These are phyloP conservation scores for Neria commutata DNA, from an alignment of 2,888 invertebrate genomes.

Conservation along the genomic window DNA sequence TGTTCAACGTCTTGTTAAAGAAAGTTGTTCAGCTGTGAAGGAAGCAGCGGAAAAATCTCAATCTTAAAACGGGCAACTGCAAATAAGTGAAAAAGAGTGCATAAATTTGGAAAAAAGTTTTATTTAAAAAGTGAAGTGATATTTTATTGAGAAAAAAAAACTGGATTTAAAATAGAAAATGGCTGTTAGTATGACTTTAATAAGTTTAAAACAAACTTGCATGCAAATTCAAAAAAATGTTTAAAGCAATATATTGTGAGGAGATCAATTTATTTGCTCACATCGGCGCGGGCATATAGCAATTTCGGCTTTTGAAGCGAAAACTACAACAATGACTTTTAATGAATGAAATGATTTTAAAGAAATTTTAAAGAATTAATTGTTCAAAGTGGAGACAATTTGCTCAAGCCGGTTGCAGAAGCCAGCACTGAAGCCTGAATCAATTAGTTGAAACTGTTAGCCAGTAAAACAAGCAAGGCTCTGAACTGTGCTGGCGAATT, in stretches of 20 bases:
- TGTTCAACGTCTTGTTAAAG: slow-evolving; percentile 27
- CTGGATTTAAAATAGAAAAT: slow-evolving; percentile 5
- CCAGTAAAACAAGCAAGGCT: too few species aligned
- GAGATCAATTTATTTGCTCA: background rate
- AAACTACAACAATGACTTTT: too few species aligned
- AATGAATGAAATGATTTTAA: too few species aligned
- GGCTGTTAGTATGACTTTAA: slow-evolving; percentile 6
- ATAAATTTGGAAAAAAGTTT: slow-evolving; percentile 3
- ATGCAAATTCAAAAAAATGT: background rate
- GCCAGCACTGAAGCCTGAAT: too few species aligned
- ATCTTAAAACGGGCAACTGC: background rate
- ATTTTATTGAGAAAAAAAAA: background rate
- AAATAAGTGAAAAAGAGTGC: background rate
- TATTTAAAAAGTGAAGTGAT: background rate
- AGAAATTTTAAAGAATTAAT: too few species aligned
- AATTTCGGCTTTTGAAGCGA: too few species aligned
- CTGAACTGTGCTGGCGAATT: too few species aligned
- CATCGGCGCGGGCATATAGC: background rate
- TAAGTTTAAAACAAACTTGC: background rate
- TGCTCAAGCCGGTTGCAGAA: too few species aligned
- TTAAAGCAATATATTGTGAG: too few species aligned
- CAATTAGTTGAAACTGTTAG: too few species aligned
- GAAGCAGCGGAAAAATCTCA: background rate
- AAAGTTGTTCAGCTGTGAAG: slow-evolving; percentile 18
- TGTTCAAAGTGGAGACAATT: too few species aligned